These are phyloP conservation scores for Cavia aperea DNA, from an alignment of 2,113 vertebrate genomes.

Conservation along the genomic window DNA sequence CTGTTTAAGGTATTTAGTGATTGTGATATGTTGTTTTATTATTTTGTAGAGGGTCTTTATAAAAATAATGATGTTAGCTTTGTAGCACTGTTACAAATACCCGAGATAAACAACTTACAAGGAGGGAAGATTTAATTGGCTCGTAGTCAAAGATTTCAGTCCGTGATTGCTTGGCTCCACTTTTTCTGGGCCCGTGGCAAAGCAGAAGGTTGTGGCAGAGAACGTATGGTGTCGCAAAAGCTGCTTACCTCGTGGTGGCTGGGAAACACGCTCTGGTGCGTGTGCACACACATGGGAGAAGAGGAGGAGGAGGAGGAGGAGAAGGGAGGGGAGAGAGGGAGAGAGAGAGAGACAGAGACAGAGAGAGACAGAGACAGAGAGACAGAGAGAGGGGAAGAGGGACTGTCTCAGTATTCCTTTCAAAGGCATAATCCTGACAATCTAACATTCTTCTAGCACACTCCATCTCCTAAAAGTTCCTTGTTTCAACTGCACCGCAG, in stretches of 20 bases:
- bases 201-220: neutral
- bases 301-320: too few species aligned
- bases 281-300: neutral
- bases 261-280: fast-evolving
- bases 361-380: too few species aligned
- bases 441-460: too few species aligned
- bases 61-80: neutral
- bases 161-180: neutral
- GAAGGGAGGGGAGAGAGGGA: too few species aligned
- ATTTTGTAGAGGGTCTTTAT: neutral
- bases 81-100: neutral
- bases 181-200: neutral
- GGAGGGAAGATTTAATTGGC: neutral
- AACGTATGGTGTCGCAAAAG: neutral
- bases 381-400: too few species aligned
- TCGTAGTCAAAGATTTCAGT: neutral
- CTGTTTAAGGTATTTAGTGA: neutral
- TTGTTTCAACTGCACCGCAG: too few species aligned
- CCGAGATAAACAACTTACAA: neutral
- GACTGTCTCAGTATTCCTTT: too few species aligned
- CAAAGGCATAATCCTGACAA: too few species aligned
- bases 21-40: neutral
- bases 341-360: neutral
- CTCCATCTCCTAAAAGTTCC: too few species aligned
- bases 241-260: neutral